A percentile compares a stretch with the other conserved stretches of the same genome.
Conservation (phyloP, 2,888 invertebrate species). For the Pristionchus exspectatus region DNA sequence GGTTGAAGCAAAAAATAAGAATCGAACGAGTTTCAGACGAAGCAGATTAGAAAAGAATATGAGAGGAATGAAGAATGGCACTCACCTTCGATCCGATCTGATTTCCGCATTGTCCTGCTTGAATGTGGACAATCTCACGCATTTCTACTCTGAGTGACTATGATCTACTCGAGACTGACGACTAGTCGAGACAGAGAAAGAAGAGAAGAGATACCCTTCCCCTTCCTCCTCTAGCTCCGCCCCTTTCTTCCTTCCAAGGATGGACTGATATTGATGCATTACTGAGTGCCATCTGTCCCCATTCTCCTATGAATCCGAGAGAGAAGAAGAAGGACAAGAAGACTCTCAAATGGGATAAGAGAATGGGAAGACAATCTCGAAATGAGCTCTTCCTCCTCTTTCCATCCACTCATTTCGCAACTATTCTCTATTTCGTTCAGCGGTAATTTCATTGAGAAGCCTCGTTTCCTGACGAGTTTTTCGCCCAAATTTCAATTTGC, state of each 20-base stretch:
- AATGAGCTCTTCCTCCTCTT: not conserved
- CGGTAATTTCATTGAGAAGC: not conserved
- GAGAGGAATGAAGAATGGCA: not conserved
- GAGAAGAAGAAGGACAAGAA: not conserved
- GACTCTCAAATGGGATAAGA: constrained; percentile 48
- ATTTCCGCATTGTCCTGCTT: constrained; percentile 95
- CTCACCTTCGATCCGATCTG: constrained; percentile 93
- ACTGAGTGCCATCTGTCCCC: constrained; percentile 36
- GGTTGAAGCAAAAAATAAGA: not conserved
- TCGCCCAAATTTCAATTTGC: not conserved
- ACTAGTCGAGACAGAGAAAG: constrained; percentile 29
- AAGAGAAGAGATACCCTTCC: constrained; percentile 2
- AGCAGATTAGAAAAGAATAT: not conserved
- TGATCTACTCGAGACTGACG: constrained; percentile 28
- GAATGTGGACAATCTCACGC: constrained; percentile 96
- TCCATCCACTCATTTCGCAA: not conserved
- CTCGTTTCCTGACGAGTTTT: not conserved
- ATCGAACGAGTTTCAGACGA: not conserved
- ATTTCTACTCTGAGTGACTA: constrained; percentile 81
- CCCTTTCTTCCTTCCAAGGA: not conserved
- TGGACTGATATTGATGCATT: constrained; percentile 45
- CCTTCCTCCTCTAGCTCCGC: not conserved
- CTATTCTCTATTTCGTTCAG: not conserved
- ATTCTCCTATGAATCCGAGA: constrained; percentile 33
- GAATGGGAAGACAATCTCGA: not conserved